These are phyloP conservation scores for Frankliniella fusca DNA, from an alignment of 2,888 invertebrate genomes.

Conservation along the genomic window DNA sequence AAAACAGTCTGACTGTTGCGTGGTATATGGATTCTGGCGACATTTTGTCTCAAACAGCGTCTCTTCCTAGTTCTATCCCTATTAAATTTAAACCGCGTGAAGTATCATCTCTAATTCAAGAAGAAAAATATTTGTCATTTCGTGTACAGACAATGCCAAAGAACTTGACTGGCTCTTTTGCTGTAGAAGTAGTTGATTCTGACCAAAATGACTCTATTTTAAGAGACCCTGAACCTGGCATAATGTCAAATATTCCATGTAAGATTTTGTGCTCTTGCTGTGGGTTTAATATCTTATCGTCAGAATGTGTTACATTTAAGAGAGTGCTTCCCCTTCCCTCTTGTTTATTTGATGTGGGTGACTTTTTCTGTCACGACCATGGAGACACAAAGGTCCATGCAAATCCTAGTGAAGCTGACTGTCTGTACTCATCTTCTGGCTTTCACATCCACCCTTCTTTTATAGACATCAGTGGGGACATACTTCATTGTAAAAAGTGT, in stretches of 20 bases:
- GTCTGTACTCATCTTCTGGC: slow-evolving; percentile 57
- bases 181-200: slow-evolving; percentile 36
- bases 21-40: background rate
- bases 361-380: slow-evolving; percentile 63
- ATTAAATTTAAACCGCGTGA: slow-evolving; percentile 29
- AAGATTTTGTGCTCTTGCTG: slow-evolving; percentile 46
- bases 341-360: slow-evolving; percentile 56
- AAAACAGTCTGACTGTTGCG: background rate
- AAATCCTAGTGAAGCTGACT: slow-evolving; percentile 46
- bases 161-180: slow-evolving; percentile 44
- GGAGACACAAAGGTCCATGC: slow-evolving; percentile 42
- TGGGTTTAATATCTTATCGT: slow-evolving; percentile 44
- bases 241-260: slow-evolving; percentile 36
- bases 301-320: slow-evolving; percentile 49
- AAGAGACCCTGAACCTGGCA: slow-evolving; percentile 30
- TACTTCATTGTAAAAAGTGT: slow-evolving; percentile 57
- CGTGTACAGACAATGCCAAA: slow-evolving; percentile 51
- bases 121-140: slow-evolving; percentile 43
- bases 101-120: slow-evolving; percentile 29
- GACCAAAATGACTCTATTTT: background rate
- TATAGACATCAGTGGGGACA: slow-evolving; percentile 51
- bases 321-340: slow-evolving; percentile 61
- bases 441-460: slow-evolving; percentile 52
- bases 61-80: background rate
- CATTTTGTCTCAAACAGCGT: background rate